Evolutionary conservation across 2,113 vertebrate genomes (phyloP), one percentile per base, ranked within the genome.

Genomic region (Protobothrops flavoviridis): DNA sequence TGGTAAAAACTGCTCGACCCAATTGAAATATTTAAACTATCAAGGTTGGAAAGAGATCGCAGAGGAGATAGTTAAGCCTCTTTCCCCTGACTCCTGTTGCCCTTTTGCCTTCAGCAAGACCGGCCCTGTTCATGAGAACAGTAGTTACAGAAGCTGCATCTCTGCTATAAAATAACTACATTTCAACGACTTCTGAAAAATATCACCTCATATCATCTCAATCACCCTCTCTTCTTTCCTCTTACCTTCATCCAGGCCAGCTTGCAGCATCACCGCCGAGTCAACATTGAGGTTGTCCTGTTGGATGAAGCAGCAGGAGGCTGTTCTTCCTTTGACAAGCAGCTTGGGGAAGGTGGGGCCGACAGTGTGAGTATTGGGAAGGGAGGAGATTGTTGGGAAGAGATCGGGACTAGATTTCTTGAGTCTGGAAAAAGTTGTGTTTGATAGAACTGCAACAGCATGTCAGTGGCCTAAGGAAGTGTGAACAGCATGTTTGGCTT

Each of bases 251-350:
- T 26, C 48, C 88, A 92, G 91, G 59, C 11, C 17, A 92, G 86
- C 59, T 61, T n/a, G 29, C 86, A 55, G 0, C 20, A 33, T 52
- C 12, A 1, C 3, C 45, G 1, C 45, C 8, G 55, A 3, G 1
- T 5, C 0, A 10, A 21, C 10, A 5, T 23, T 24, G 92, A 93
- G 53, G 3, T 50, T 17, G 33, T 24, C 57, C 55, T 93, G 53
- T 48, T 93, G 15, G 92, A 90, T 45, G 92, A 93, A 93, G 92
- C 92, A 8, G 17, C 69, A 1, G 88, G 92, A 23, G 92, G 92
- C 24, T 90, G 43, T 52, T 61, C 92, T 21, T 33, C 88, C 13
- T 39, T 17, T 23, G 50, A 45, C 21, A 45, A 93, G 29, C 21
- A 39, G 7, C 23, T 12, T 39, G 87, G 23, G 57, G 86, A 29